phyloP scores from a whole-genome alignment of 2,888 invertebrate species.

The Raillietiella orientalis region DNA sequence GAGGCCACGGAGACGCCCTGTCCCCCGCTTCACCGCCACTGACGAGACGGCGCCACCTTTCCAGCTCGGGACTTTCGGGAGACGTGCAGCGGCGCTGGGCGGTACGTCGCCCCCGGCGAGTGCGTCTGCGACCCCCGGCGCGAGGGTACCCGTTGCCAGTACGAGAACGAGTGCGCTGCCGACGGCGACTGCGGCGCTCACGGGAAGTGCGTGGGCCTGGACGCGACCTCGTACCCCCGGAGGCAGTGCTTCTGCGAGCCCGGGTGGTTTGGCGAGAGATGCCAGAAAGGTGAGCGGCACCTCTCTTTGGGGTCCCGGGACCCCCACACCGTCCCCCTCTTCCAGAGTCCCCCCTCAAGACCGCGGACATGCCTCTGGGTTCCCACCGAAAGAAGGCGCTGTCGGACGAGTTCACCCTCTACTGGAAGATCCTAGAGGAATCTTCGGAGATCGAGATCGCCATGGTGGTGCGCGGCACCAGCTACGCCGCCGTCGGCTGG shows the following conservation, averaged over 20 bases:
- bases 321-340: too few species aligned
- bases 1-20: too few species aligned
- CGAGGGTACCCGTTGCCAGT: slow-evolving; percentile 55
- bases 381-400: slow-evolving; percentile 33
- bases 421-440: slow-evolving; percentile 48
- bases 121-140: slow-evolving; percentile 20
- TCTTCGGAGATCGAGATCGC: slow-evolving; percentile 52
- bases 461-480: slow-evolving; percentile 52
- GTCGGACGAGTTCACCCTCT: slow-evolving; percentile 37
- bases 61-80: too few species aligned
- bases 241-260: slow-evolving; percentile 62
- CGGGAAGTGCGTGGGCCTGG: slow-evolving; percentile 49
- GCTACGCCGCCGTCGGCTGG: slow-evolving; percentile 78
- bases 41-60: too few species aligned
- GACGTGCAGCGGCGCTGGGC: slow-evolving; percentile 49
- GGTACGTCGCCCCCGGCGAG: slow-evolving; percentile 30
- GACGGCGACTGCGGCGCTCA: slow-evolving; percentile 51
- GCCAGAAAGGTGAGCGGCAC: slow-evolving; percentile 33
- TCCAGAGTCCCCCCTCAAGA: slow-evolving; percentile 38
- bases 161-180: slow-evolving; percentile 49
- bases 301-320: too few species aligned
- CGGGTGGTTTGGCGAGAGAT: slow-evolving; percentile 58
- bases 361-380: slow-evolving; percentile 31
- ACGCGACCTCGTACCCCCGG: slow-evolving; percentile 43
- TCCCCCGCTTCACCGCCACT: too few species aligned